Percentiles rank a stretch among this genome's conserved stretches.
Evolutionary conservation across 2,888 invertebrate species (phyloP).

Genomic region (Acrocera orbiculus): DNA sequence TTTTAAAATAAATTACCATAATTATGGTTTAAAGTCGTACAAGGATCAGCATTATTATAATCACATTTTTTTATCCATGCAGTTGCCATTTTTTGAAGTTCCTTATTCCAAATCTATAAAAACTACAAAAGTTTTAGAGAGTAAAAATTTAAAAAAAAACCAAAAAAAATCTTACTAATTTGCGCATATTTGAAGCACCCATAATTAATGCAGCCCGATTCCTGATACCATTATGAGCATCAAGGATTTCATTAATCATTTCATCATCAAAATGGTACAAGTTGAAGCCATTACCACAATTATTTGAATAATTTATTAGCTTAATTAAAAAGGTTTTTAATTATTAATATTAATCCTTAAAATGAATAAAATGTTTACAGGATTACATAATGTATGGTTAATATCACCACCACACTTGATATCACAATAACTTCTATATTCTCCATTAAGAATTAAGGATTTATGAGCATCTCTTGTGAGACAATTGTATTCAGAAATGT

Average conservation of each 20-base stretch:
- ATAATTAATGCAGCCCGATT: conserved; percentile 6
- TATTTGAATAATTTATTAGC: too few relatives aligned
- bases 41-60: conserved; percentile 9
- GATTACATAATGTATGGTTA: conserved; percentile 11
- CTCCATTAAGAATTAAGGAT: conserved; percentile 8
- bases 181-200: conserved; percentile 3
- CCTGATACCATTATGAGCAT: conserved; percentile 10
- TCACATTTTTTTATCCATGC: conserved; percentile 9
- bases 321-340: too few relatives aligned
- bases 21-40: conserved; percentile 5
- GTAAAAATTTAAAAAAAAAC: background rate
- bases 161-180: conserved; percentile 3
- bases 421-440: conserved; percentile 8
- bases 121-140: too few relatives aligned
- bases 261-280: background rate
- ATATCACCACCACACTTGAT: conserved; percentile 6
- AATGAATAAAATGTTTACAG: conserved; percentile 2
- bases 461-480: conserved; percentile 11
- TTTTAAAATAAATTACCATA: background rate
- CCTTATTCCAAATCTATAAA: conserved; percentile 11
- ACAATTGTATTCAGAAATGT: too few relatives aligned
- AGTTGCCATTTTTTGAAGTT: conserved; percentile 11
- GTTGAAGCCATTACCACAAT: conserved; percentile 1
- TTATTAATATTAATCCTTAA: too few relatives aligned
- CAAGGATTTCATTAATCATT: conserved; percentile 4